Evolutionary conservation across 2,797 vertebrate species (phyloP), one percentile per base, ranked within the genome.

Genomic region (Dendrocincla fuliginosa): DNA sequence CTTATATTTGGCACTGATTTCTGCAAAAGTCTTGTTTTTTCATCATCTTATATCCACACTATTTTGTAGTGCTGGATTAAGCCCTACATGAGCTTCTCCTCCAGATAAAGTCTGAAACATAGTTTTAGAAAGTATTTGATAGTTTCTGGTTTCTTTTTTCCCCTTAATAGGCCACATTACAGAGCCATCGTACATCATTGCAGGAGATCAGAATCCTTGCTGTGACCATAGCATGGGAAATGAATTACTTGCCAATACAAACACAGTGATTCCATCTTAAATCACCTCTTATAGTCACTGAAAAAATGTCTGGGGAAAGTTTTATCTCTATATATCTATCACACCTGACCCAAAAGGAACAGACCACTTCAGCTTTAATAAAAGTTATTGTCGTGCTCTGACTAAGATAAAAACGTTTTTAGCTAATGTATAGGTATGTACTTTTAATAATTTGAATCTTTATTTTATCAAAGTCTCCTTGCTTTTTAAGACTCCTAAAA

Each of bases 1-100:
- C 94, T 96, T 97, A 95, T 96, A 97, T 97, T 96, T 95, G 85
- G 85, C 47, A 30, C 35, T 52, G 67, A 92, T 95, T 96, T 95
- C 71, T 94, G 82, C 44, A 59, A 92, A 75, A 81, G 46, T 30
- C 68, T 35, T 79, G 41, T 80, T 84, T 89, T 88, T 77, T 23
- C 27, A 75, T 0, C 28, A 73, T 86, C 32, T 13, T 57, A 71
- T 49, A 33, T 91, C 84, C 94, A 84, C 67, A 39, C 14, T 55
- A 49, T 19, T 67, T 81, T 84, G 41, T 85, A 82, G 33, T 44
- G 25, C 56, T 80, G 75, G n/a, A 92, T 86, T 75, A 90, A 95
- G 44, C 16, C n/a, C 23, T 78, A 25, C 35, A 55, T 52, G 55
- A 78, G 28, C 10, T 90, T 61, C 37, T 83, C 6, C 27, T 25